A percentile compares a stretch with the other conserved stretches of the same genome.
Conservation (phyloP, 2,113 vertebrate genomes). For the Tragelaphus buxtoni region DNA sequence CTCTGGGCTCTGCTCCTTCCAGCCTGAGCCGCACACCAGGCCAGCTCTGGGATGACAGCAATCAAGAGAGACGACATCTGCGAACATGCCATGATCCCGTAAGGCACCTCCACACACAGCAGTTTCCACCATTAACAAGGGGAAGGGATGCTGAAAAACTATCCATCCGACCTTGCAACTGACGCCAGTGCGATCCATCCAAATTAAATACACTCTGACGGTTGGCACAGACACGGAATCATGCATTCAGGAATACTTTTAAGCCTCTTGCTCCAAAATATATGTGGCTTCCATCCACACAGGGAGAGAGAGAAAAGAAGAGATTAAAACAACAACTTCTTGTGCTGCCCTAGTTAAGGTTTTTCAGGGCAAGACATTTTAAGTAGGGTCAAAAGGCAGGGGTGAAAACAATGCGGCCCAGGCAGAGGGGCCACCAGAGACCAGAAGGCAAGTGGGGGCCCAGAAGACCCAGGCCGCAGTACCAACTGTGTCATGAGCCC, state of each 20-base stretch:
- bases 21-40: neutral
- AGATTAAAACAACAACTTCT: neutral
- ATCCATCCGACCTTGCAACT: neutral
- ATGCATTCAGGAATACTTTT: neutral
- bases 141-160: neutral
- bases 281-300: neutral
- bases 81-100: neutral
- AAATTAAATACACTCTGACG: neutral
- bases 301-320: neutral
- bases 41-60: neutral
- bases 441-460: neutral
- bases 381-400: neutral
- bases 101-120: neutral
- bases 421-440: neutral
- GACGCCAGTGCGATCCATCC: neutral
- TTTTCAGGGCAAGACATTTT: neutral
- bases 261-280: neutral
- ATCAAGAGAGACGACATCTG: neutral
- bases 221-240: neutral
- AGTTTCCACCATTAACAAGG: neutral
- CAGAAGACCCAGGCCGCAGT: neutral
- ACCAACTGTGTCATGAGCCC: neutral
- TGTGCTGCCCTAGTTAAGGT: neutral
- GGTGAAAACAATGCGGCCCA: neutral
- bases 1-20: neutral